Evolutionary conservation across 2,888 invertebrate species (phyloP).

Genomic region (Notocelia uddmanniana): DNA sequence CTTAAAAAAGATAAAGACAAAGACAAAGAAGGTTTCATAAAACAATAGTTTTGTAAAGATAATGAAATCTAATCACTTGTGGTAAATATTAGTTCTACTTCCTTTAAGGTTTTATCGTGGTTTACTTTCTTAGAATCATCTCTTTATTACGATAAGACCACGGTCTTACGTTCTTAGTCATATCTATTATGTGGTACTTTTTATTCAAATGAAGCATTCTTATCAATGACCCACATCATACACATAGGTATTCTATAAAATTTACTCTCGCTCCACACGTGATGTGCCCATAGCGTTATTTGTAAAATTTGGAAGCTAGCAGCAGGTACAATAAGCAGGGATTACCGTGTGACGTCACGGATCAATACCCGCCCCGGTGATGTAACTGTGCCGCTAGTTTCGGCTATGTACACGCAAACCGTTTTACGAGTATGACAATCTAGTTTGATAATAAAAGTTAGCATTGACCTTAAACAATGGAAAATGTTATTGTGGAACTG

Average conservation of each 20-base stretch:
- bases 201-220: neutral
- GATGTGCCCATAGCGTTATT: constrained; percentile 28
- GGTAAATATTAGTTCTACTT: too few species aligned
- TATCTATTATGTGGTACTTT: neutral
- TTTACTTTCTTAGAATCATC: too few species aligned
- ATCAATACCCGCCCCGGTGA: constrained; percentile 57
- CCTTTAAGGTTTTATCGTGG: too few species aligned
- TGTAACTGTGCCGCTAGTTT: constrained; percentile 57
- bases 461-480: constrained; percentile 40
- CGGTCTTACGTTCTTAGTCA: too few species aligned
- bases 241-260: constrained; percentile 13
- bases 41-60: neutral
- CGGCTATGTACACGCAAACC: constrained; percentile 46
- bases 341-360: constrained; percentile 59
- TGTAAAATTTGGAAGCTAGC: constrained; percentile 38
- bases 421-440: constrained; percentile 40
- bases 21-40: too few species aligned
- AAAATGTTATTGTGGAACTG: constrained; percentile 25
- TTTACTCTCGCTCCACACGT: constrained; percentile 34
- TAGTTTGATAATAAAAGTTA: constrained; percentile 43
- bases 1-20: too few species aligned
- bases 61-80: constrained; percentile 1
- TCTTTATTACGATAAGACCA: too few species aligned
- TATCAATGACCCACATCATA: constrained; percentile 9
- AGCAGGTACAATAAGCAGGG: constrained; percentile 44